These are phyloP conservation scores for Megamerina dolium DNA, from an alignment of 2,888 invertebrate genomes.

Conservation along the genomic window DNA sequence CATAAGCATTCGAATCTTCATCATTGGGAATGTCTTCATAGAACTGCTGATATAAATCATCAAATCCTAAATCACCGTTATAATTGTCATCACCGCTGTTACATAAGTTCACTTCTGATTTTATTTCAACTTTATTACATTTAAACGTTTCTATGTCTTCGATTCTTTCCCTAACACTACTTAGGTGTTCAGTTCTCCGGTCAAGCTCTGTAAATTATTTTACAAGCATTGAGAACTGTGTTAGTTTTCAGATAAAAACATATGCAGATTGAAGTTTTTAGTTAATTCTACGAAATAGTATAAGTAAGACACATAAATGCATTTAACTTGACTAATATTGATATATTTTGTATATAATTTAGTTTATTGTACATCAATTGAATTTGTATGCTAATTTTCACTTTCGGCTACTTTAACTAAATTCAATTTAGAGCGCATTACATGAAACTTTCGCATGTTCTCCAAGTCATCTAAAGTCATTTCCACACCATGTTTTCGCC, in stretches of 20 bases:
- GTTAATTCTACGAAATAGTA: too few species aligned
- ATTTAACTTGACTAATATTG: too few species aligned
- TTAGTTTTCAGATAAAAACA: too few species aligned
- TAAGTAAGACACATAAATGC: too few species aligned
- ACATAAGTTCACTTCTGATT: not conserved
- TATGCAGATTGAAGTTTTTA: too few species aligned
- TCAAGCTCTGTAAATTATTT: constrained; percentile 1
- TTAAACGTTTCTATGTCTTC: not conserved
- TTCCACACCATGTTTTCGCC: constrained; percentile 26
- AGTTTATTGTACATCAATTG: too few species aligned
- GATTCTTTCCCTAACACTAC: not conserved
- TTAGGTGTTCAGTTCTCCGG: not conserved
- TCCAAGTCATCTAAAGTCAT: constrained; percentile 28
- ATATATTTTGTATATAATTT: too few species aligned
- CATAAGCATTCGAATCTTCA: not conserved
- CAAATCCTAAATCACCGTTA: constrained; percentile 6
- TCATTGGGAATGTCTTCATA: constrained; percentile 5
- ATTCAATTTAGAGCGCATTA: constrained; percentile 28
- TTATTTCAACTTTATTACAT: not conserved
- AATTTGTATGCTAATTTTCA: too few species aligned
- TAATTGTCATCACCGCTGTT: not conserved
- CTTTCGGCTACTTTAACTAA: too few species aligned
- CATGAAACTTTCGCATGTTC: constrained; percentile 32
- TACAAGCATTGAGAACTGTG: too few species aligned
- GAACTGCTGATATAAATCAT: constrained; percentile 11